Evolutionary conservation across 2,797 vertebrate species (phyloP).

Genomic region (Chiroxiphia lanceolata): DNA sequence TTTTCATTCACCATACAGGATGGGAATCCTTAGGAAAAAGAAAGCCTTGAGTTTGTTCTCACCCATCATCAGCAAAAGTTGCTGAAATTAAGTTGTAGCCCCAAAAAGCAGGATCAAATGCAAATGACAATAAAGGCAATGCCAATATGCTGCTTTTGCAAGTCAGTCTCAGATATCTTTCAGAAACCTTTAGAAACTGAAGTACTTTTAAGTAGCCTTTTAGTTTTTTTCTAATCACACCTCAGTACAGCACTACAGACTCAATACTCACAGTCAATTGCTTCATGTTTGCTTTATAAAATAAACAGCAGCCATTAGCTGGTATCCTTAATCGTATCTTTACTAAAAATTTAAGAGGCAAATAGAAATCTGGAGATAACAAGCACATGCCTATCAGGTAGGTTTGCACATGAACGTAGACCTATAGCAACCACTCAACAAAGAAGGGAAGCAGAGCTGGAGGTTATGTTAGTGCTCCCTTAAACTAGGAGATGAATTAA

Average conservation of each 20-base stretch:
- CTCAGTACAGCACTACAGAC: neutral
- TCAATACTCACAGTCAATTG: neutral
- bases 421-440: neutral
- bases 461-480: neutral
- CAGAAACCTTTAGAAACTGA: neutral
- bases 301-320: neutral
- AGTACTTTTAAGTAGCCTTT: neutral
- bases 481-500: neutral
- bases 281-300: slow-evolving; percentile 17
- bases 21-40: neutral
- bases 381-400: neutral
- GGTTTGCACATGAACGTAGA: neutral
- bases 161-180: neutral
- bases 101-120: neutral
- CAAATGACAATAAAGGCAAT: neutral
- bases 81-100: neutral
- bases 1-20: neutral
- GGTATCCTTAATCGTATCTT: neutral
- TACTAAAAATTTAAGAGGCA: neutral
- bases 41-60: neutral
- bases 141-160: neutral
- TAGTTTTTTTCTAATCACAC: neutral
- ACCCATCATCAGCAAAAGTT: neutral
- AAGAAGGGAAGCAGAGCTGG: neutral
- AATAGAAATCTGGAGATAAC: neutral